Base-by-base conservation (phyloP, 2,797 vertebrate genomes). In the Discoglossus pictus region DNA sequence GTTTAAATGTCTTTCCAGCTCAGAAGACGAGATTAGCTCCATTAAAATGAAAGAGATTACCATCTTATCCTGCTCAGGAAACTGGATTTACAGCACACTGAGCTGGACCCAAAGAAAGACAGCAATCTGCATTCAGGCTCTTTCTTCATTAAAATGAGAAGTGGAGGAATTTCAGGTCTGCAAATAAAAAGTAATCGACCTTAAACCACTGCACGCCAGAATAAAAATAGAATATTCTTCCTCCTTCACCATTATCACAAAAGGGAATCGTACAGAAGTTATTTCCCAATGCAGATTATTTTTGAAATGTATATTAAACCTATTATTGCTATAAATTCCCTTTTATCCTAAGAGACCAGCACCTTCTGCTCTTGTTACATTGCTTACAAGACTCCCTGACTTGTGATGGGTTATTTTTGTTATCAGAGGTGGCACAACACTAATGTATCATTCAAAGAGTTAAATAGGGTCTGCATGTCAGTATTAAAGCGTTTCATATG, bases 401-500 rank as follows among this genome's bases (percentile, higher is more conserved):
- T n/a, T n/a, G n/a, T 12, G 27, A 66, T 46, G 31, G 8, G 53
- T 48, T 67, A 35, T 6, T 38, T 31, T 31, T 8, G 8, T 4
- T 35, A 39, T 51, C 11, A 43, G 6, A 9, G 1, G 23, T 23
- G 11, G 17, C 23, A 35, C 42, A 15, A 35, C 51, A 51, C 17
- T 4, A 38, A 34, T 13, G 10, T 21, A 35, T 52, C 25, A 20
- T 52, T 42, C 9, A 63, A 63, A 64, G 39, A 38, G 61, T 71
- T 71, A 71, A 71, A 77, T 84, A 79, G 82, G 80, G 85, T 89
- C 85, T 83, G 85, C 59, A 83, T 81, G 79, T 80, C 82, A 79
- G 73, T 77, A 80, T 80, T 81, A 89, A 89, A 89, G 82, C 83
- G 78, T 84, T 87, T 91, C 88, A 89, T 85, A 87, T 76, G 87